A percentile compares a stretch with the other conserved stretches of the same genome.
Evolutionary conservation across 2,888 invertebrate species (phyloP).

Genomic region (Caenorhabditis angaria): DNA sequence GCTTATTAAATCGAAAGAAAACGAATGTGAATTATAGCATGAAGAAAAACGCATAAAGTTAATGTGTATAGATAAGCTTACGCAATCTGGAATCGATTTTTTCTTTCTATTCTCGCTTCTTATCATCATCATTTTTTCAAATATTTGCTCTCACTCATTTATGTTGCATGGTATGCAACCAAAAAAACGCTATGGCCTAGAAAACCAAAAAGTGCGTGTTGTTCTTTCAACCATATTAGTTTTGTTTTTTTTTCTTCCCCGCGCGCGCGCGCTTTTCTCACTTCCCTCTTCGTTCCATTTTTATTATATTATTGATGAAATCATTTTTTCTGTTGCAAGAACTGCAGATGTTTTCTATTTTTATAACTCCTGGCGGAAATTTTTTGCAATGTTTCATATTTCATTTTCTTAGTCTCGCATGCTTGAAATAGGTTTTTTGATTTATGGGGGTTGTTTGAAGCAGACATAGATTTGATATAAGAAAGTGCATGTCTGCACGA

Average conservation of each 20-base stretch:
- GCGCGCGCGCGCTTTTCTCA: background rate
- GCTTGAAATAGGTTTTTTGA: too few relatives aligned
- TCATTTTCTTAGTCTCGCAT: too few relatives aligned
- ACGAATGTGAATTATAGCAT: background rate
- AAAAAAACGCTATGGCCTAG: background rate
- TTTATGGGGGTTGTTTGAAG: too few relatives aligned
- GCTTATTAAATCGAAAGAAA: too few relatives aligned
- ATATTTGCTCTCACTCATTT: conserved; percentile 2
- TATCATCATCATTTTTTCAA: background rate
- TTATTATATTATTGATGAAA: background rate
- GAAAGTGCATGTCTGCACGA: too few relatives aligned
- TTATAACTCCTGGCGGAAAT: too few relatives aligned
- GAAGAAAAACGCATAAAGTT: too few relatives aligned
- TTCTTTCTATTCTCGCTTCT: background rate
- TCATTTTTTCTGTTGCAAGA: too few relatives aligned
- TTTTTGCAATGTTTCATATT: too few relatives aligned
- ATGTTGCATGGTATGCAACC: background rate
- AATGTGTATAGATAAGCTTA: conserved; percentile 4
- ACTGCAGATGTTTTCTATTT: too few relatives aligned
- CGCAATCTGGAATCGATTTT: background rate
- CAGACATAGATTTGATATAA: too few relatives aligned
- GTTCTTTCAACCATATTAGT: background rate
- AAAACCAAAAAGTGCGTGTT: background rate
- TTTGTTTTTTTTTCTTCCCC: too few relatives aligned
- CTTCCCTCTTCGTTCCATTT: background rate